Conservation (phyloP, 2,797 vertebrate genomes). For the Denticeps clupeoides region DNA sequence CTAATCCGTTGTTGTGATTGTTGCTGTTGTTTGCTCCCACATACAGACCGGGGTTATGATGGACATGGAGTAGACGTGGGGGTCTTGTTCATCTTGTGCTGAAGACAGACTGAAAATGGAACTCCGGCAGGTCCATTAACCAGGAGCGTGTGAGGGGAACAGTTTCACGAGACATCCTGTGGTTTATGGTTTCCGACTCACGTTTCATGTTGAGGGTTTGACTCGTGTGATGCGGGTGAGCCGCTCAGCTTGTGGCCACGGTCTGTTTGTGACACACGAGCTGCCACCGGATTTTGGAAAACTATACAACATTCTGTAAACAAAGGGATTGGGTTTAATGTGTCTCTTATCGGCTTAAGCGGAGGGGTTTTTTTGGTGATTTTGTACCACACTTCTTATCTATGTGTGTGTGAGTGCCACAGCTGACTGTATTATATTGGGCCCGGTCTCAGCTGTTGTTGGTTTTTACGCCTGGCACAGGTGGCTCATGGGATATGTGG, state of each 20-base stretch:
- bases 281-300: constrained; percentile 30
- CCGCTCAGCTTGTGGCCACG: not conserved
- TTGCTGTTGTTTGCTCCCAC: too few relatives aligned
- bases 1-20: too few relatives aligned
- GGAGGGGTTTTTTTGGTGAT: constrained; percentile 37
- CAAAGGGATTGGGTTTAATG: constrained; percentile 51
- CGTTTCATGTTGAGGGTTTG: too few relatives aligned
- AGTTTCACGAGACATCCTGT: too few relatives aligned
- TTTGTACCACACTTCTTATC: constrained; percentile 2
- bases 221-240: not conserved
- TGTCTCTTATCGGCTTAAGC: constrained; percentile 39
- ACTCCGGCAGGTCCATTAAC: too few relatives aligned
- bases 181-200: too few relatives aligned
- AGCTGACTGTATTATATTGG: constrained; percentile 51
- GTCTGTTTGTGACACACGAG: constrained; percentile 31
- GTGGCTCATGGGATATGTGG: constrained; percentile 41
- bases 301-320: constrained; percentile 41
- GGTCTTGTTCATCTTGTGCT: too few relatives aligned
- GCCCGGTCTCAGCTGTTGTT: constrained; percentile 48
- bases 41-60: too few relatives aligned
- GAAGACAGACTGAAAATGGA: too few relatives aligned
- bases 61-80: too few relatives aligned
- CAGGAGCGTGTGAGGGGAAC: too few relatives aligned
- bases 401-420: constrained; percentile 17
- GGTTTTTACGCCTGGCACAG: constrained; percentile 39